Conservation (phyloP, 2,888 invertebrate species). For the Papilio protenor region DNA sequence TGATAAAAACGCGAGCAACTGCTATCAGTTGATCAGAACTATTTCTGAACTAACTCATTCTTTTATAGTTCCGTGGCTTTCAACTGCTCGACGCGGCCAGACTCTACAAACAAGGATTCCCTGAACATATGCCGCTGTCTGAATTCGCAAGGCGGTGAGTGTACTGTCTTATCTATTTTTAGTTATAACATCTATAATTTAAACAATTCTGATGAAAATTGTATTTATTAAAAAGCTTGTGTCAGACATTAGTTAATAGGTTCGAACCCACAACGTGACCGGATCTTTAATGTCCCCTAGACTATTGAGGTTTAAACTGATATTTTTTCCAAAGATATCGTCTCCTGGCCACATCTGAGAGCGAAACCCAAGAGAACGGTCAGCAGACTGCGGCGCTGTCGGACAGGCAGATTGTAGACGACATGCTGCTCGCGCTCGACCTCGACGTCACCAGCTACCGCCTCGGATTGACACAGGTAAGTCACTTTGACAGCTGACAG, state of each 20-base stretch:
- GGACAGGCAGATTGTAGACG: slow-evolving; percentile 89
- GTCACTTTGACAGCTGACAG: slow-evolving; percentile 54
- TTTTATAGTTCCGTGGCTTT: slow-evolving; percentile 91
- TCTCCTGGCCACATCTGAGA: slow-evolving; percentile 78
- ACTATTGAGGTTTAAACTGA: not conserved
- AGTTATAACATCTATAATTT: not conserved
- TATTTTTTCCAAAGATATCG: slow-evolving; percentile 71
- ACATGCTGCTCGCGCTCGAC: slow-evolving; percentile 92
- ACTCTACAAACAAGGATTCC: slow-evolving; percentile 96
- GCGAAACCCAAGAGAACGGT: slow-evolving; percentile 58
- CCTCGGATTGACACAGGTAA: slow-evolving; percentile 96
- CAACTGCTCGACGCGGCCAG: slow-evolving; percentile 95
- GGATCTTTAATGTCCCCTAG: not conserved
- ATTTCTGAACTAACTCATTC: not conserved
- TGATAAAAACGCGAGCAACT: no score
- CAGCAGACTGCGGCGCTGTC: slow-evolving; percentile 69
- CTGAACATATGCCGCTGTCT: slow-evolving; percentile 93
- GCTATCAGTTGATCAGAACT: no score
- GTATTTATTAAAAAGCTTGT: not conserved
- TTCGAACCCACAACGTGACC: not conserved
- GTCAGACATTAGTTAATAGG: no score
- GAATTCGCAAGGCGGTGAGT: slow-evolving; percentile 92
- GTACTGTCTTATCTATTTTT: not conserved
- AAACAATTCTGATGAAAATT: not conserved
- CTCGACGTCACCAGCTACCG: slow-evolving; percentile 93